Base-by-base conservation (phyloP, 2,888 invertebrate genomes). In the Blera fallax region DNA sequence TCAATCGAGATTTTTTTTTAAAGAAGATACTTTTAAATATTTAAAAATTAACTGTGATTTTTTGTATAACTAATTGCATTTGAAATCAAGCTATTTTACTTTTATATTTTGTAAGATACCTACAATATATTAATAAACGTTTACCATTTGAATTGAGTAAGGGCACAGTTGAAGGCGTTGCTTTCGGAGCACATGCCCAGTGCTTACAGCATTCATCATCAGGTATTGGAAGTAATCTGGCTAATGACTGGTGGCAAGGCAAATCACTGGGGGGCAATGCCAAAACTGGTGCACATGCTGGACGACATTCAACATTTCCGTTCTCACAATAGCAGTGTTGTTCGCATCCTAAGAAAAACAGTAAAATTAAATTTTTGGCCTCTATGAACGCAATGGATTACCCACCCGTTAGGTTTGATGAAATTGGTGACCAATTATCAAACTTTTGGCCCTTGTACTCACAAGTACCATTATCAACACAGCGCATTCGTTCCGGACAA, bases 301-400 rank as follows among this genome's bases (percentile, higher is more conserved):
- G 95, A 87, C 96, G 95, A 89, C 98, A 98, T 84, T 97, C 96
- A 16, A 98, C 94, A 87, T 96, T 96, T 14, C 98, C 97, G 91
- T 96, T 95, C 91, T 97, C 97, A 90, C 98, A 98, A 90, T 95
- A 97, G 90, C 98, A 98, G 88, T 96, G 94, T 88, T 96, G 94
- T 87, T 97, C 96, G 89, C 98, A 98, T 64, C 97, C 96, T 91
- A 24, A 29, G 48, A 21, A 34, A 16, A 43, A 37, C n/a, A 32
- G 7, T 3, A 16, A 48, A 60, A 54, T 24, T 1, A 5, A 21
- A 5, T 5, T 18, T 7, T 21, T 16, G 3, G 4, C 2, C 2
- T 32, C 52, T 21, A 27, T 24, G 3, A 29, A 43, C 8, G 52
- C 7, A 40, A 27, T n/a, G 18, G 52, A 40, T 37, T 27, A 62